phyloP scores from a whole-genome alignment of 2,888 invertebrate species.

The Cheilosia pagana region DNA sequence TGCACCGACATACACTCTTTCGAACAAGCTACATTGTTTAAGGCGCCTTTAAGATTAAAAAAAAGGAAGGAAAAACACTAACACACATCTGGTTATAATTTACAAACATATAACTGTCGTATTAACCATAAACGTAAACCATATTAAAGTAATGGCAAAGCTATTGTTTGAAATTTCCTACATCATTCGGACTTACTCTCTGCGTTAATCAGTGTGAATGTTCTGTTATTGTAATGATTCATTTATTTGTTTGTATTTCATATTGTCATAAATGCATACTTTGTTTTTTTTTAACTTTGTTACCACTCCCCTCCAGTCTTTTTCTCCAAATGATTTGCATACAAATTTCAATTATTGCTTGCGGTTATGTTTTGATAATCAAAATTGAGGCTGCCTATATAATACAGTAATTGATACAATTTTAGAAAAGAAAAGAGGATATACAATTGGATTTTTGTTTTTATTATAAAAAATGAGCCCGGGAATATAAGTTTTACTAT shows the following conservation, averaged over 20 bases:
- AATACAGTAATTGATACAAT: slow-evolving; percentile 22
- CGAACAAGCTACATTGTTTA: no score
- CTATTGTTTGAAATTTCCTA: no score
- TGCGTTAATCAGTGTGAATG: slow-evolving; percentile 30
- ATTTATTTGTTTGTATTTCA: slow-evolving; percentile 7
- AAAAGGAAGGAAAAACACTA: no score
- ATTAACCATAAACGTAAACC: no score
- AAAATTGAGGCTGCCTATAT: slow-evolving; percentile 27
- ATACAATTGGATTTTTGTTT: slow-evolving; percentile 34
- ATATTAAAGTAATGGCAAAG: no score
- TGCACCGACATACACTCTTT: no score
- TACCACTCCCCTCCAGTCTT: slow-evolving; percentile 23
- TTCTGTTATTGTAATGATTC: slow-evolving; percentile 9
- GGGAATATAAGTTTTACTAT: neutral
- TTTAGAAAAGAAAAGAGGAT: slow-evolving; percentile 61
- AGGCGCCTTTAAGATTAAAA: no score
- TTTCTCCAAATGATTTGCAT: slow-evolving; percentile 36
- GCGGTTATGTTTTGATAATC: slow-evolving; percentile 27
- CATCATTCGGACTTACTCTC: no score
- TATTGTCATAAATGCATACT: slow-evolving; percentile 15
- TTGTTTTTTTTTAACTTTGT: slow-evolving; percentile 6
- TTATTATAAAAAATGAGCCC: slow-evolving; percentile 1
- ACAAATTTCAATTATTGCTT: slow-evolving; percentile 33
- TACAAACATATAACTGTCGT: no score
- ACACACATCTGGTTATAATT: no score